Base-by-base conservation (phyloP, 2,113 vertebrate genomes). In the Hydropotes inermis region DNA sequence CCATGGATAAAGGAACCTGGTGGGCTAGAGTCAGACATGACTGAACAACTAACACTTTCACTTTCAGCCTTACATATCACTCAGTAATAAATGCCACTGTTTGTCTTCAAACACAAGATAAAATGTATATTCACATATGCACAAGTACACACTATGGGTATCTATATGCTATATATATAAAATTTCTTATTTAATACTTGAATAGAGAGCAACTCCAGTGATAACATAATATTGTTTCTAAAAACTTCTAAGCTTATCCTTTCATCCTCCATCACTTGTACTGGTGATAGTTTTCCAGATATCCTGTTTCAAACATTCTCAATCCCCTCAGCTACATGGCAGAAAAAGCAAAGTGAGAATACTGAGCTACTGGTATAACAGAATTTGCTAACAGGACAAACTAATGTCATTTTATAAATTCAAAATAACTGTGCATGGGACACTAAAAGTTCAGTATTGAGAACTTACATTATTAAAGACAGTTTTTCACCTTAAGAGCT, bases 391-490 rank as follows among this genome's bases (percentile, higher is more conserved):
- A 87, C 76, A 95, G 17, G 9, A 85, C 39, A 30, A 95, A 33
- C 11, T 36, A 86, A 19, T 83, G 7, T 70, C 23, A n/a, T 28
- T 87, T 61, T 89, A 45, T 91, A 92, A 70, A 94, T 81, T 87
- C 28, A 96, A 87, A 97, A 47, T 89, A 43, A 50, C 7, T 84
- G 39, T 74, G 19, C 2, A 39, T 36, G 7, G 33, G 30, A 4
- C 33, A 64, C 25, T 93, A 58, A 96, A 57, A 87, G 15, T 21
- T 92, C 17, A 89, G 16, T 61, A 89, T 57, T 58, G 64, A 97
- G 45, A 85, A 94, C 17, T 81, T 76, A 92, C 14, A 82, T 92
- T 93, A 94, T 88, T 96, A 96, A 97, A 91, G 67, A 95, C 12
- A 60, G 11, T 36, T 21, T 88, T 97, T 95, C 17, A 88, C 23